Evolutionary conservation across 2,113 vertebrate species (phyloP), one percentile per base, ranked within the genome.

Genomic region (Chroicocephalus ridibundus): DNA sequence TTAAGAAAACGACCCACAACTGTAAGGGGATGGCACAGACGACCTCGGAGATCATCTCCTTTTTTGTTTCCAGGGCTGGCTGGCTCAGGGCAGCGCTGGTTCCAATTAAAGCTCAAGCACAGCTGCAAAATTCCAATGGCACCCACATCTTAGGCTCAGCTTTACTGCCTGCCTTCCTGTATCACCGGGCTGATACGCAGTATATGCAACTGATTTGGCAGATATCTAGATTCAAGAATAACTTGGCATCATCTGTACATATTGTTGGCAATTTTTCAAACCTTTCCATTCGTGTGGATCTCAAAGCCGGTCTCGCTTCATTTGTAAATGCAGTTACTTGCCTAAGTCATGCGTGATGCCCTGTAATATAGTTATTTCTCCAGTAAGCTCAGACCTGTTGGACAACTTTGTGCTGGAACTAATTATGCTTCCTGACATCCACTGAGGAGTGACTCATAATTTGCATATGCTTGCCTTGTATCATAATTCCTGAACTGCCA

Each of bases 111-210:
- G 87, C 78, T 84, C 18, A 34, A 96, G 71, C 70, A 92, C 91
- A 96, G 94, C 91, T 97, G 91, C 72, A 93, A 83, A 96, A 97
- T 96, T 97, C 93, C 95, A 91, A 70, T 40, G 60, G 78, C 89
- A 80, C 82, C 89, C 97, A 95, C 95, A 96, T 95, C 87, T 93
- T 96, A 93, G 49, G 66, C 86, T 36, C 78, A 72, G 89, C 84
- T 88, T 96, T 95, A 77, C 78, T 80, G 89, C 79, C 71, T 91
- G 68, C 70, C 81, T 94, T 96, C 91, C 91, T 58, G 46, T 89
- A 93, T 93, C 93, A 91, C 89, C 3, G 4, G 79, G 60, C 86
- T 88, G 84, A 93, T 94, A 94, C 3, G 2, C 78, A 52, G 51
- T 93, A 34, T 91, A 58, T 74, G 89, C 96, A 94, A 91, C 94